Percentiles rank a stretch among this genome's conserved stretches.
Evolutionary conservation across 2,113 vertebrate genomes (phyloP).

Genomic region (Aleadryas rufinucha): DNA sequence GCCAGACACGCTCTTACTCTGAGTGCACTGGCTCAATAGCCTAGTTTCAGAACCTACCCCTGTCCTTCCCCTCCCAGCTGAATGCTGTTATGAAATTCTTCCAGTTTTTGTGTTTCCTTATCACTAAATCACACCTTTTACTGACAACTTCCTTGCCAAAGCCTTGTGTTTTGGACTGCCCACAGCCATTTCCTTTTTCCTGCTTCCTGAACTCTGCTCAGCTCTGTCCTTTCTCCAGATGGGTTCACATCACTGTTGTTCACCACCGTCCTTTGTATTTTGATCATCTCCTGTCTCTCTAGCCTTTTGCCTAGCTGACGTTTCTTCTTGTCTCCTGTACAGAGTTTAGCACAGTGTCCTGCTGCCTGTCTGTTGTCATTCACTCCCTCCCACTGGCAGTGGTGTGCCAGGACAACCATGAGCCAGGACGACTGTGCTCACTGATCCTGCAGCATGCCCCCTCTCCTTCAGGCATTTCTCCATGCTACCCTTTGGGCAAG

Average conservation of each 20-base stretch:
- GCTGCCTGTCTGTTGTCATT: not conserved
- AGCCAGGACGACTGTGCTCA: accelerated
- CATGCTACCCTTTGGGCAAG: accelerated
- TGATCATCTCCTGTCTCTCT: not conserved
- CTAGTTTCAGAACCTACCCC: not conserved
- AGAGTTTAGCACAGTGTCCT: not conserved
- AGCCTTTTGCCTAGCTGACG: not conserved
- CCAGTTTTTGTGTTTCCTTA: not conserved
- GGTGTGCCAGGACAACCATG: not conserved
- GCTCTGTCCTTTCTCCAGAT: not conserved
- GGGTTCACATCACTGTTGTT: not conserved
- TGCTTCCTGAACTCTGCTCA: not conserved
- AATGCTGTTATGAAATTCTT: not conserved
- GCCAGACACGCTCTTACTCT: not conserved
- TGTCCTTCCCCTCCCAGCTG: not conserved
- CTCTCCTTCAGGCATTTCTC: not conserved
- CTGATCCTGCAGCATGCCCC: not conserved
- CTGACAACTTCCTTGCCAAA: not conserved
- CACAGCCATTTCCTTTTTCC: accelerated
- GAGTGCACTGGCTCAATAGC: not conserved
- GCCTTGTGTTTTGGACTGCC: not conserved
- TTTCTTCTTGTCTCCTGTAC: not conserved
- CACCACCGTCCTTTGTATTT: not conserved
- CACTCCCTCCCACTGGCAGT: accelerated
- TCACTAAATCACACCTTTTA: not conserved